Percentiles rank a stretch among this genome's conserved stretches.
Evolutionary conservation across 1,140 invertebrate species (phyloP).

Genomic region (Bombus breviceps): DNA sequence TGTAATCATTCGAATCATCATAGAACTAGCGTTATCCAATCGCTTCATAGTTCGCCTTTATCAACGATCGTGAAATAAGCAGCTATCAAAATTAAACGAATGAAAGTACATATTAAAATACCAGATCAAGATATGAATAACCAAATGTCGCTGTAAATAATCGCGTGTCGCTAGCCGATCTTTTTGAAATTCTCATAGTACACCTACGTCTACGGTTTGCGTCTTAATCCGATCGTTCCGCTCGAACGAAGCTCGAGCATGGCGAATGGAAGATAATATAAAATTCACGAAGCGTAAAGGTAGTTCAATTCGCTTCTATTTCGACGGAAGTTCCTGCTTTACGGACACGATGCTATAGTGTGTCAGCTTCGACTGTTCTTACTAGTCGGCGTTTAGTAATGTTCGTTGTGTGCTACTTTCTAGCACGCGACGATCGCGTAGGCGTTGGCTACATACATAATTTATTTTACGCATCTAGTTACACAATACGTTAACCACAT

Average conservation of each 20-base stretch:
- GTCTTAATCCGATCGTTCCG: slow-evolving; percentile 63
- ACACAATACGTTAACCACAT: slow-evolving; percentile 30
- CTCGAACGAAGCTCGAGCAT: slow-evolving; percentile 61
- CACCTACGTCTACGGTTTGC: slow-evolving; percentile 24
- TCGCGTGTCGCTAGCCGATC: neutral
- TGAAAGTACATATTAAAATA: no score
- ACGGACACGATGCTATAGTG: slow-evolving; percentile 54
- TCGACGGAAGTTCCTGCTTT: slow-evolving; percentile 74
- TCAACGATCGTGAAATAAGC: neutral
- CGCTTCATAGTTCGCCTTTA: neutral
- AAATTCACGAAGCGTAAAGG: slow-evolving; percentile 70
- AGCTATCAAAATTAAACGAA: neutral
- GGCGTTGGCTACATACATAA: slow-evolving; percentile 23
- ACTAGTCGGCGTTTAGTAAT: slow-evolving; percentile 34
- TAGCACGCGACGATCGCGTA: slow-evolving; percentile 7
- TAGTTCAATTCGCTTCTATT: slow-evolving; percentile 69
- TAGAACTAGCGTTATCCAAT: neutral
- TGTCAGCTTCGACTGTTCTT: slow-evolving; percentile 63
- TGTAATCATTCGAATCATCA: neutral
- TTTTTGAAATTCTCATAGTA: slow-evolving; percentile 23
- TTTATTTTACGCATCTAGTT: slow-evolving; percentile 18
- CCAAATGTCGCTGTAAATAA: neutral
- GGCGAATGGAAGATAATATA: slow-evolving; percentile 62
- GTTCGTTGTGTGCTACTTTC: neutral
- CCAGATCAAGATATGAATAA: no score